Conservation (phyloP, 2,888 invertebrate genomes). For the Drosophila vallismaia region DNA sequence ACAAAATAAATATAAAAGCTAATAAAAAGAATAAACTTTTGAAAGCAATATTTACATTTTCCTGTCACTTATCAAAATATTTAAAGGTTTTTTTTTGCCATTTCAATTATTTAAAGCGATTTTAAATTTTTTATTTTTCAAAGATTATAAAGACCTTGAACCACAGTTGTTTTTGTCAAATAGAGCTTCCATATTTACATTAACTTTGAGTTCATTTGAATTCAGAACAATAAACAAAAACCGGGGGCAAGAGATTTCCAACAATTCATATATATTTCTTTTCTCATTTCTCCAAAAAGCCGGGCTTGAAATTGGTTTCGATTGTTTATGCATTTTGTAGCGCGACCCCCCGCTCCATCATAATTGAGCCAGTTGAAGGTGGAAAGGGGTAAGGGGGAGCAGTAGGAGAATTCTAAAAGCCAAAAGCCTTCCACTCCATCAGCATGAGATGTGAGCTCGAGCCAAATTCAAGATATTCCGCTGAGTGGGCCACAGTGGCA, state of each 20-base stretch:
- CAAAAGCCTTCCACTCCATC: slow-evolving; percentile 74
- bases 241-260: slow-evolving; percentile 59
- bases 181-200: slow-evolving; percentile 60
- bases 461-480: slow-evolving; percentile 58
- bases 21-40: neutral
- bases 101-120: too few species aligned
- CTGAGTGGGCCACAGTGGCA: slow-evolving; percentile 60
- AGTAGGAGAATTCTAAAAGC: slow-evolving; percentile 41
- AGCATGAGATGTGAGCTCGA: slow-evolving; percentile 68
- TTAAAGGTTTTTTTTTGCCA: too few species aligned
- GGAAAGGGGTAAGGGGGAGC: neutral
- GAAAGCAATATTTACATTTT: neutral
- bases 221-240: slow-evolving; percentile 66
- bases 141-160: neutral
- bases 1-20: neutral
- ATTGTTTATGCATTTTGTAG: slow-evolving; percentile 78
- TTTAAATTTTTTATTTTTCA: too few species aligned
- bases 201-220: slow-evolving; percentile 53
- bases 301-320: slow-evolving; percentile 68
- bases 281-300: slow-evolving; percentile 33
- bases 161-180: slow-evolving; percentile 49
- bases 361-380: neutral
- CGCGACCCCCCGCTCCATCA: slow-evolving; percentile 20
- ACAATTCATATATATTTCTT: slow-evolving; percentile 34
- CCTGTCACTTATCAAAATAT: neutral